Evolutionary conservation across 2,113 vertebrate genomes (phyloP).

Genomic region (Coturnix japonica): DNA sequence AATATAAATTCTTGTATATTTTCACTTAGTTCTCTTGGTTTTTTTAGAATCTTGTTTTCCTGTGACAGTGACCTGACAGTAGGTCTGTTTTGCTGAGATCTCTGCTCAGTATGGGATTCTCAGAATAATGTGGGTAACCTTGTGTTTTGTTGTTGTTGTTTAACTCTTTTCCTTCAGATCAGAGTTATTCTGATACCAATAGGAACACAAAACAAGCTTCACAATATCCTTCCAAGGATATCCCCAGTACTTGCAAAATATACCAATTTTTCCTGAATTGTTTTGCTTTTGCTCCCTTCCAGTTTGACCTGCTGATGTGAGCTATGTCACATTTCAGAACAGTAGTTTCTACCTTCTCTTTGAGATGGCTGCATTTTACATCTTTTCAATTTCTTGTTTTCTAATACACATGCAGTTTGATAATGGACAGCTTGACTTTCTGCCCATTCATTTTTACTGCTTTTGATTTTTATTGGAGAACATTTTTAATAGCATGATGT

Average conservation of each 20-base stretch:
- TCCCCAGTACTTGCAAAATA: not conserved
- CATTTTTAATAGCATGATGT: rapidly evolving
- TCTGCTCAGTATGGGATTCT: not conserved
- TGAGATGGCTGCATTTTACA: not conserved
- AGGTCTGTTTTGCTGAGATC: not conserved
- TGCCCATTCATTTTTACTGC: not conserved
- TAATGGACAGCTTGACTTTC: not conserved
- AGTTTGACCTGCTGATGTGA: not conserved
- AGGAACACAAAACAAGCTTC: no score
- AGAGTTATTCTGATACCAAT: not conserved
- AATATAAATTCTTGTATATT: not conserved
- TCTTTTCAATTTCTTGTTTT: not conserved
- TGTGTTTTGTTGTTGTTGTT: not conserved
- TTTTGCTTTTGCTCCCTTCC: not conserved
- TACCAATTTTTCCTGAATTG: not conserved
- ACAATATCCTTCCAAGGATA: not conserved
- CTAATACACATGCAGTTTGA: not conserved
- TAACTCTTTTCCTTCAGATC: not conserved
- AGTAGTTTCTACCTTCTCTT: not conserved
- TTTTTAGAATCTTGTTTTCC: not conserved
- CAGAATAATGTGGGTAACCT: not conserved
- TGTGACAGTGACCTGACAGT: not conserved
- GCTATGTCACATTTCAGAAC: not conserved
- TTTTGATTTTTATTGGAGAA: not conserved
- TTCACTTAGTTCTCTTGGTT: not conserved